These are phyloP conservation scores for Apodemus agrarius DNA, from an alignment of 2,797 vertebrate species.

Conservation along the genomic window DNA sequence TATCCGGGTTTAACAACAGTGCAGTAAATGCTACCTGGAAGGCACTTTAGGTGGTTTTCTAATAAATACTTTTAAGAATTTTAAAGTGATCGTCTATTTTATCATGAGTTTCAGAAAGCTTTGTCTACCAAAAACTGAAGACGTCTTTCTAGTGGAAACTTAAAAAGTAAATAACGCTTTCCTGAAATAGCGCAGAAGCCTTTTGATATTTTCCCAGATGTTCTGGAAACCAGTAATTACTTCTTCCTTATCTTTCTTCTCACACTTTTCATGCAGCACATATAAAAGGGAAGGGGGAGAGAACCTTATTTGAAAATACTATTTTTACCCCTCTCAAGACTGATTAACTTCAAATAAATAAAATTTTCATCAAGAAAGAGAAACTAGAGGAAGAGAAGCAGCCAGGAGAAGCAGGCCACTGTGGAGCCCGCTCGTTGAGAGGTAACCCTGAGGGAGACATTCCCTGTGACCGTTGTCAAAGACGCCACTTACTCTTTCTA, in stretches of 20 bases:
- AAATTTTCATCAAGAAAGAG: slow-evolving; percentile 22
- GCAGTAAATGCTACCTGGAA: slow-evolving; percentile 89
- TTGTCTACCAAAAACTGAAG: slow-evolving; percentile 6
- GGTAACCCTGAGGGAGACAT: neutral
- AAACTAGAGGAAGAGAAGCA: neutral
- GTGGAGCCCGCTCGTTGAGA: neutral
- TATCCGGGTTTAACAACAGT: slow-evolving; percentile 90
- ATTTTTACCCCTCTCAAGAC: slow-evolving; percentile 27
- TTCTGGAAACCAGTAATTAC: slow-evolving; percentile 24
- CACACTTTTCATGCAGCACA: neutral
- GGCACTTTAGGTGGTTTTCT: slow-evolving; percentile 86
- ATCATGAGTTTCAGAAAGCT: slow-evolving; percentile 47
- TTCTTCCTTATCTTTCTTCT: slow-evolving; percentile 21
- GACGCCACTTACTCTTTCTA: slow-evolving; percentile 20
- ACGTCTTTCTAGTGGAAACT: slow-evolving; percentile 45
- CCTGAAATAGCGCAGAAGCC: neutral
- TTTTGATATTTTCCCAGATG: slow-evolving; percentile 33
- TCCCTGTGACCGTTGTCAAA: neutral
- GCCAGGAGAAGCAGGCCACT: neutral
- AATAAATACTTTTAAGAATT: slow-evolving; percentile 89
- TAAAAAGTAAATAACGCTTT: slow-evolving; percentile 44
- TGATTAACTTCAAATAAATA: slow-evolving; percentile 32
- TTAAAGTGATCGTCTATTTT: slow-evolving; percentile 10
- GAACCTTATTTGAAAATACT: slow-evolving; percentile 38
- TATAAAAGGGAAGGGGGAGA: slow-evolving; percentile 21